Evolutionary conservation across 2,888 invertebrate genomes (phyloP), one percentile per base, ranked within the genome.

Genomic region (Aplocera efformata): DNA sequence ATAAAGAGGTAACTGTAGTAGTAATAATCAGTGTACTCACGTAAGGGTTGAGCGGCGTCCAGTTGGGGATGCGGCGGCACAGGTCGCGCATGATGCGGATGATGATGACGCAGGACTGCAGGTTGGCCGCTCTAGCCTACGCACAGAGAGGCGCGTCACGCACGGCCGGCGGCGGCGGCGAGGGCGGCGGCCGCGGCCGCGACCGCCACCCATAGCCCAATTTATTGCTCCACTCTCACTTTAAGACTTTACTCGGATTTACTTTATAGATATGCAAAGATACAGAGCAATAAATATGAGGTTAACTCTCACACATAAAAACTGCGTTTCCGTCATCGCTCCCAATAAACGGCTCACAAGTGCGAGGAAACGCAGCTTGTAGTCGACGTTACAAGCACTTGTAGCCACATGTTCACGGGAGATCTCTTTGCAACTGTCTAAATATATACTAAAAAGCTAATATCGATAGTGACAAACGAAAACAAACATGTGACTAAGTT

Each of bases 41-140:
- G 95, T 98, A 99, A 60, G 96, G 94, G 69, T 94, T 95, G 50
- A 99, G 90, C 45, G 97, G 94, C 60, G 95, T 93, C 98, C 98
- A 99, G 44, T 97, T 96, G 53, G 97, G 96, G 44, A 97, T 94
- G 67, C 98, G 93, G 75, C 95, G 95, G 82, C 98, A 98, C 45
- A 99, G 91, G 90, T 99, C 98, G 58, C 98, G 91, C 83, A 99
- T 90, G 69, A 99, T 94, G 56, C 99, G 92, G 73, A 99, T 97
- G 69, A 98, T 94, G 90, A 98, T 95, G 50, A 98, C 97, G 83
- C 98, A 98, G 60, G 97, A 98, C 86, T 97, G 97, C 72, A 98
- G 91, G 57, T 96, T 95, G 66, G 96, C 95, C 55, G 98, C 98
- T 88, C 97, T 96, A 92, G 98, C 98, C 97, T 97, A 56, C 50